Evolutionary conservation across 2,113 vertebrate genomes (phyloP).

Genomic region (Ictalurus furcatus): DNA sequence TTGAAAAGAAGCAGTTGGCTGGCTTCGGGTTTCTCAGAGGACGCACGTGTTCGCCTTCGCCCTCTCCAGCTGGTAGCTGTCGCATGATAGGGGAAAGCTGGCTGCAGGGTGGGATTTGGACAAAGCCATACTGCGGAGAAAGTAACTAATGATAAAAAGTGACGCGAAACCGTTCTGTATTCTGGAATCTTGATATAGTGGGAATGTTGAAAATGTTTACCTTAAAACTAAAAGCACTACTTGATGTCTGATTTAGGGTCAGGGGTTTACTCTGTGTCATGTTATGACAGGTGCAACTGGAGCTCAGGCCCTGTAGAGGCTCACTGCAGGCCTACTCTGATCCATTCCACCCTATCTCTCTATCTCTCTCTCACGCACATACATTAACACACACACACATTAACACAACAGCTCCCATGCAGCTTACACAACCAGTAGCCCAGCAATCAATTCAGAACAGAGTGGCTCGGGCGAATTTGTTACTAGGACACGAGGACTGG

Average conservation of each 20-base stretch:
- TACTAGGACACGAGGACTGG: neutral
- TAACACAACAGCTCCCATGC: constrained; percentile 36
- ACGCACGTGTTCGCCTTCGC: neutral
- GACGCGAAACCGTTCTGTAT: neutral
- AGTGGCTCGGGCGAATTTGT: neutral
- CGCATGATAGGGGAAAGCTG: neutral
- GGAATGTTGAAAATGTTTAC: neutral
- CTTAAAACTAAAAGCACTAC: neutral
- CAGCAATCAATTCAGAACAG: constrained; percentile 57
- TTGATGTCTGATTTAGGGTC: neutral
- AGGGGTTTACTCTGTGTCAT: constrained; percentile 28
- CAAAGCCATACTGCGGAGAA: neutral
- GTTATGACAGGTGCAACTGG: constrained; percentile 51
- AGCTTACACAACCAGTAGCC: constrained; percentile 57
- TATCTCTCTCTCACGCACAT: constrained; percentile 9
- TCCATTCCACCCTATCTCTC: neutral
- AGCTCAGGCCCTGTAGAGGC: neutral
- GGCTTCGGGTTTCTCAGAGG: neutral
- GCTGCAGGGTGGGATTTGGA: neutral
- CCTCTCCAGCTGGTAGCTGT: neutral
- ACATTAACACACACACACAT: constrained; percentile 1
- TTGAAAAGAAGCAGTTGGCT: neutral
- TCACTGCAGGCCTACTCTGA: constrained; percentile 10
- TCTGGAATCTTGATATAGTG: neutral
- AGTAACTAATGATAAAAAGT: too few species aligned